These are phyloP conservation scores for Trididemnum miniatum DNA, from an alignment of 23 tunicate species.

Conservation along the genomic window DNA sequence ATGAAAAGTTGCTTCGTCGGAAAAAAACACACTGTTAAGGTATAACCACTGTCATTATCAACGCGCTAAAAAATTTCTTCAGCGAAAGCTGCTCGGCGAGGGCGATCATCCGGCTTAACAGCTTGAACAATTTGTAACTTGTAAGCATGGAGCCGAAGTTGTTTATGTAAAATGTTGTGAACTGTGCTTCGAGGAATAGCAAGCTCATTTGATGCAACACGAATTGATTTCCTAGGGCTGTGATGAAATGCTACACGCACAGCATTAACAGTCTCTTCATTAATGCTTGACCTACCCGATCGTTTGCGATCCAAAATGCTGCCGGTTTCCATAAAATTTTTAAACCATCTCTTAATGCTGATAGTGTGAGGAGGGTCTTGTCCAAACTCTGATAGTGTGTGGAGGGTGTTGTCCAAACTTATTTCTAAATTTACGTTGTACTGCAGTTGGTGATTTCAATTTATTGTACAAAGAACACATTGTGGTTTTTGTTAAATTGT, in stretches of 20 bases:
- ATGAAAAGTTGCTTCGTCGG: no score
- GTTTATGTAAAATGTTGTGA: conserved; percentile 5
- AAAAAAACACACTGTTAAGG: no score
- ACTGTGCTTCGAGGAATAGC: conserved; percentile 20
- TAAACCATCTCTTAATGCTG: no score
- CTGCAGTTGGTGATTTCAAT: conserved; percentile 22
- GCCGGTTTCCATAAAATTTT: background rate
- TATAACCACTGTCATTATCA: conserved; percentile 1
- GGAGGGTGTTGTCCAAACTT: conserved; percentile 6
- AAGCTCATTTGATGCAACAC: conserved; percentile 18
- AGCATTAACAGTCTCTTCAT: conserved; percentile 12
- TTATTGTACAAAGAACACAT: conserved; percentile 17
- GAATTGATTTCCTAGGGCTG: conserved; percentile 19
- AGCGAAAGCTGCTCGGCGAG: conserved; percentile 7
- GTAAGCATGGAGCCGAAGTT: conserved; percentile 24
- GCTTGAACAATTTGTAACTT: conserved; percentile 17
- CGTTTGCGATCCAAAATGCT: background rate
- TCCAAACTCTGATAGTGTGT: conserved; percentile 1
- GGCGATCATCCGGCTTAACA: conserved; percentile 9
- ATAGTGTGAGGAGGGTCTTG: conserved; percentile 3
- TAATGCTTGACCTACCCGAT: conserved; percentile 20
- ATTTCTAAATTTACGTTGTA: conserved; percentile 16
- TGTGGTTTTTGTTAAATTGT: conserved; percentile 14
- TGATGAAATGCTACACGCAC: conserved; percentile 7
- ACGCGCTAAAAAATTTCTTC: background rate